phyloP scores from a whole-genome alignment of 2,113 vertebrate species.

The Anas platyrhynchos region DNA sequence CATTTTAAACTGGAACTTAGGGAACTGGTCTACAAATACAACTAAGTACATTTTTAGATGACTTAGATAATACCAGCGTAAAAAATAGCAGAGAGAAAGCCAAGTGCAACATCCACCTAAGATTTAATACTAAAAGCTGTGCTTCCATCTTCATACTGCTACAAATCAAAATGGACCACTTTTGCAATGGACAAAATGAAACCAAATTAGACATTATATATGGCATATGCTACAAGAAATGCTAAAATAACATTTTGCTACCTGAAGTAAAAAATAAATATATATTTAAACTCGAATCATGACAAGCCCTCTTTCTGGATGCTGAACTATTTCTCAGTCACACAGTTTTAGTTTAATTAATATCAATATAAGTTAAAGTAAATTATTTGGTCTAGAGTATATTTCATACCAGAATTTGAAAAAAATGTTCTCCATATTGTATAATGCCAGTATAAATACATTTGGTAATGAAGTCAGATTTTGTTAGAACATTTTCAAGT shows the following conservation, averaged over 20 bases:
- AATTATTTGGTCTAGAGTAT: constrained; percentile 51
- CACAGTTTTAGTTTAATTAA: constrained; percentile 63
- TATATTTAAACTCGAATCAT: neutral
- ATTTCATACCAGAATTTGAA: constrained; percentile 42
- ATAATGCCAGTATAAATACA: constrained; percentile 92
- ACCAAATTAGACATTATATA: constrained; percentile 4
- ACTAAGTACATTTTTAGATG: constrained; percentile 4
- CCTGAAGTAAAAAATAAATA: constrained; percentile 56
- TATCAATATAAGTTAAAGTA: constrained; percentile 55
- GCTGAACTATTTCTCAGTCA: constrained; percentile 55
- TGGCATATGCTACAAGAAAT: neutral
- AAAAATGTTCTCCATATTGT: constrained; percentile 19
- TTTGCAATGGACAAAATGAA: constrained; percentile 63
- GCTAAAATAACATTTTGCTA: constrained; percentile 41
- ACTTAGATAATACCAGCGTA: constrained; percentile 16
- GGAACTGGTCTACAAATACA: neutral
- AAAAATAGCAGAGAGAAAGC: neutral
- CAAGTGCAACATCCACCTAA: constrained; percentile 9
- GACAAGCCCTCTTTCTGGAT: constrained; percentile 47
- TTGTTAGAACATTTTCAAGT: constrained; percentile 88
- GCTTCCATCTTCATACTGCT: constrained; percentile 52
- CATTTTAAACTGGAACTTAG: neutral
- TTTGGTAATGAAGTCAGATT: constrained; percentile 95
- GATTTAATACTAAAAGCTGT: constrained; percentile 25
- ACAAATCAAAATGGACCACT: constrained; percentile 54